Base-by-base conservation (phyloP, 2,797 vertebrate species). In the Diplodus puntazzo region DNA sequence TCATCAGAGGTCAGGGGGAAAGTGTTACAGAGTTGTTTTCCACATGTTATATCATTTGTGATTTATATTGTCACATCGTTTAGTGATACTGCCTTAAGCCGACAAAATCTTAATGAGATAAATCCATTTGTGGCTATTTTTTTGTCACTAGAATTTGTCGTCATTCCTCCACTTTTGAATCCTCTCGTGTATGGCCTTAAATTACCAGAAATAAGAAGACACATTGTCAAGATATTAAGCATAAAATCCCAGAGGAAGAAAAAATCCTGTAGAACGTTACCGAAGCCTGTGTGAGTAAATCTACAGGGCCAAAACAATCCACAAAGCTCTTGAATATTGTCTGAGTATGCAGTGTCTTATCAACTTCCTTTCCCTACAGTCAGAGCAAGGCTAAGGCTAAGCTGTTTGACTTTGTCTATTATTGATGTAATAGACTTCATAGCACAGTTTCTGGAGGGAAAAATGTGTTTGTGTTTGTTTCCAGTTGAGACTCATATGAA, bases 101-200 rank as follows among this genome's bases (percentile, higher is more conserved):
- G 87, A 7, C 30, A 77, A 59, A 45, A 78, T 42, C 20, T 59
- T 9, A 46, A 81, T 14, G 20, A 81, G 25, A 50, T 80, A 8
- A 73, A 74, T 72, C 79, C 87, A 62, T 43, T 79, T 42, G 18
- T 86, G 20, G 80, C 75, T 18, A 18, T 87, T 8, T 77, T 90
- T 61, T 18, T 90, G 11, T 90, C 91, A 30, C 50, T 91, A 2
- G 84, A 86, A 49, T 92, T 88, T 82, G 45, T 92, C 11, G 23
- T 90, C 11, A 85, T 89, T 70, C 88, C 89, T 12, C 90, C 90
- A 7, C 21, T 92, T 23, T 21, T 92, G 18, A 93, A 92, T 39
- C 89, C 92, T 43, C 55, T 93, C 4, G 63, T 93, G 42, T 93
- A 92, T 55, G 86, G 87, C 7, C 42, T 90, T 3, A 88, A 89